These are phyloP conservation scores for Ceraclea dissimilis DNA, from an alignment of 2,888 invertebrate genomes.

Conservation along the genomic window DNA sequence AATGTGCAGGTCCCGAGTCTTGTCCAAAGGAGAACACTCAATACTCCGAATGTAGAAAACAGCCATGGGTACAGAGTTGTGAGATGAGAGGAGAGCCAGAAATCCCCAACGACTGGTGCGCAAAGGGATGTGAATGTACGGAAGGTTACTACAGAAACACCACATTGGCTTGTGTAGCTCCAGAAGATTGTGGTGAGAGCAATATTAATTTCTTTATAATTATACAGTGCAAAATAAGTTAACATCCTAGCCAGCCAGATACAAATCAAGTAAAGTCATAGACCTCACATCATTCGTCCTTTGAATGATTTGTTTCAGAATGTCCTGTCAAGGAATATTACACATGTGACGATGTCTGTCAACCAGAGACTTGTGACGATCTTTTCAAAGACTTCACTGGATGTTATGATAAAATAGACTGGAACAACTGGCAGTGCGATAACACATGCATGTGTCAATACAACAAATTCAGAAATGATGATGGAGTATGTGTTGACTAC, in stretches of 20 bases:
- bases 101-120: background rate
- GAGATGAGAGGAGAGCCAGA: background rate
- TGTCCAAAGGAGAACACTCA: background rate
- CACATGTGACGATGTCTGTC: background rate
- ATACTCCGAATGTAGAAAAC: background rate
- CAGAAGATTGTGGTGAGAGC: background rate
- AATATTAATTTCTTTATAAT: background rate
- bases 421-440: background rate
- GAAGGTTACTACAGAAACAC: slow-evolving; percentile 4
- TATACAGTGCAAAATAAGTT: background rate
- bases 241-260: no score
- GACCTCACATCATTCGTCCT: no score
- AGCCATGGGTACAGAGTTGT: background rate
- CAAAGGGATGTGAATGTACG: slow-evolving; percentile 4
- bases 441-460: background rate
- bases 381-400: background rate
- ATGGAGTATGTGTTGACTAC: background rate
- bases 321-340: background rate
- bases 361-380: background rate
- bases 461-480: background rate
- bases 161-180: slow-evolving; percentile 1
- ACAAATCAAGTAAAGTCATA: no score
- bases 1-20: background rate
- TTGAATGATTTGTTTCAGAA: background rate
- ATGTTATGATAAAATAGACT: background rate